A percentile compares a stretch with the other conserved stretches of the same genome.
Conservation (phyloP, 2,888 invertebrate species). For the Biston stratarius region DNA sequence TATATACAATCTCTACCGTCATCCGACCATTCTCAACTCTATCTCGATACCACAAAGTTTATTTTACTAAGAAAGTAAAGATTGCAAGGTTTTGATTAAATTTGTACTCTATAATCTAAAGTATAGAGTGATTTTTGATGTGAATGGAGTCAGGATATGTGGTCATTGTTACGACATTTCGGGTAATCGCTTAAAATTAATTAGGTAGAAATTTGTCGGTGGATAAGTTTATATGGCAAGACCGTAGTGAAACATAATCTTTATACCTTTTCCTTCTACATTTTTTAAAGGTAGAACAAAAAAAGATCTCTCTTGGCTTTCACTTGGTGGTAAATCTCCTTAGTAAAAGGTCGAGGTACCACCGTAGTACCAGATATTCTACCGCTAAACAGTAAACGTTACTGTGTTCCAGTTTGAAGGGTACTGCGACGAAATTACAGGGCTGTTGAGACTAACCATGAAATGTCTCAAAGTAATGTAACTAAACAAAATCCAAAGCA, state of each 20-base stretch:
- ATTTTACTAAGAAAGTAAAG: conserved; percentile 11
- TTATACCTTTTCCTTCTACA: background rate
- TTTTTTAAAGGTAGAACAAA: background rate
- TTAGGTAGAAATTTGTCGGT: conserved; percentile 28
- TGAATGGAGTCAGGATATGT: conserved; percentile 30
- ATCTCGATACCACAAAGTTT: conserved; percentile 15
- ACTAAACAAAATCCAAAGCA: no score
- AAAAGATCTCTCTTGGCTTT: no score
- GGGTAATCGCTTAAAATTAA: conserved; percentile 35
- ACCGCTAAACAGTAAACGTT: no score
- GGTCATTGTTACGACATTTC: conserved; percentile 39
- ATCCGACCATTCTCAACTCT: conserved; percentile 19
- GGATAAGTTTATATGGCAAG: conserved; percentile 17
- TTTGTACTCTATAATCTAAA: conserved; percentile 1
- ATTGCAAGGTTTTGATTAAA: background rate
- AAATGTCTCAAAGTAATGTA: no score
- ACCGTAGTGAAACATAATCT: background rate
- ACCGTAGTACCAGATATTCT: no score
- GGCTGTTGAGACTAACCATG: no score
- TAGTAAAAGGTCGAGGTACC: no score
- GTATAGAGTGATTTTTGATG: conserved; percentile 2
- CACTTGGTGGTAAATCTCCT: no score
- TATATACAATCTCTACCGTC: conserved; percentile 40
- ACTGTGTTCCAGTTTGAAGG: no score
- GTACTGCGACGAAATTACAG: no score